These are phyloP conservation scores for Nephrocerus scutellatus DNA, from an alignment of 2,888 invertebrate genomes.

Conservation along the genomic window DNA sequence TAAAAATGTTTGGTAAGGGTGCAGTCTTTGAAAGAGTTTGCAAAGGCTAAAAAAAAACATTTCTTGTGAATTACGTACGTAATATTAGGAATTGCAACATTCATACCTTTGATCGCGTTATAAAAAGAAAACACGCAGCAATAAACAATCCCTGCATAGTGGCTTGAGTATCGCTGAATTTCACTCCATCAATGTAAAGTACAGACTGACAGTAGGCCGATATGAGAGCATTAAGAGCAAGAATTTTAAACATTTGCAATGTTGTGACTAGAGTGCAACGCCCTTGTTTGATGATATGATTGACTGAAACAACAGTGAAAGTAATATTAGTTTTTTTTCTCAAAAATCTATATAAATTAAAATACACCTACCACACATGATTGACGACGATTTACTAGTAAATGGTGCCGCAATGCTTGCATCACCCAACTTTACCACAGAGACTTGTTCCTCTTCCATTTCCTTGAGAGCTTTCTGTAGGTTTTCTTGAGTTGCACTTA, in stretches of 20 bases:
- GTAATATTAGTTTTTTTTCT: too few relatives aligned
- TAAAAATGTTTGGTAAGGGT: constrained; percentile 97
- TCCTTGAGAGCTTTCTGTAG: constrained; percentile 63
- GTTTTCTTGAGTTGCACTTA: constrained; percentile 37
- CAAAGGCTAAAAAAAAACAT: constrained; percentile 63
- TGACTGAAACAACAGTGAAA: too few relatives aligned
- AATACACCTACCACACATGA: constrained; percentile 85
- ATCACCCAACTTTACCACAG: constrained; percentile 92
- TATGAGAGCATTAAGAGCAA: constrained; percentile 95
- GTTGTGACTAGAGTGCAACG: constrained; percentile 98
- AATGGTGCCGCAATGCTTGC: constrained; percentile 99
- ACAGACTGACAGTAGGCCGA: constrained; percentile 98
- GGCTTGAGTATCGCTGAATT: constrained; percentile 95
- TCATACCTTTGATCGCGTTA: constrained; percentile 89
- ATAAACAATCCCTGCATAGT: constrained; percentile 92
- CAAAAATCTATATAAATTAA: neutral
- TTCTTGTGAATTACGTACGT: neutral
- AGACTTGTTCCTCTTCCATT: constrained; percentile 78
- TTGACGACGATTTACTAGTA: constrained; percentile 93
- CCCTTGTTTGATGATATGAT: constrained; percentile 98
- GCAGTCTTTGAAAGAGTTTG: constrained; percentile 87
- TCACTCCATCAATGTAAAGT: constrained; percentile 94
- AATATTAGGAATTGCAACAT: neutral
- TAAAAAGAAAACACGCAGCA: constrained; percentile 96
- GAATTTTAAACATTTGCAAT: constrained; percentile 99